Conservation (phyloP, 2,888 invertebrate species). For the Gymnosoma rotundatum region DNA sequence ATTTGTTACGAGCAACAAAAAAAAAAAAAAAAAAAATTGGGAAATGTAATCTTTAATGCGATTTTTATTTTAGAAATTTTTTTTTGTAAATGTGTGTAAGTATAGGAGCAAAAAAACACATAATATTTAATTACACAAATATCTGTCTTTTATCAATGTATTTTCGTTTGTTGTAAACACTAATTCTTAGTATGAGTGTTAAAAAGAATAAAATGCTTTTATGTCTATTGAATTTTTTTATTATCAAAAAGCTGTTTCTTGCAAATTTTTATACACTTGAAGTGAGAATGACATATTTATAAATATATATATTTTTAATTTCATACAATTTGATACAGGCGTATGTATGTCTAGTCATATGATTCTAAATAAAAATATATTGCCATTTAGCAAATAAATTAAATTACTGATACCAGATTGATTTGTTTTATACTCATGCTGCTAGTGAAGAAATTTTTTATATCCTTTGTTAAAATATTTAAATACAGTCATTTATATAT, state of each 20-base stretch:
- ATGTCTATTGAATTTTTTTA: constrained; percentile 18
- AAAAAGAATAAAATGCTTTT: not conserved
- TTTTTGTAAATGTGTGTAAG: constrained; percentile 57
- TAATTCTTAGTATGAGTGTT: constrained; percentile 13
- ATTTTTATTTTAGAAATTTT: constrained; percentile 23
- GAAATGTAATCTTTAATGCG: constrained; percentile 6
- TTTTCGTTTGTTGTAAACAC: constrained; percentile 74
- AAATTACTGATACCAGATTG: not conserved
- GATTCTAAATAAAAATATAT: constrained; percentile 4
- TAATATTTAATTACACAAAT: constrained; percentile 80
- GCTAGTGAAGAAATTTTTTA: not conserved
- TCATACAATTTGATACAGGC: not conserved
- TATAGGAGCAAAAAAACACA: constrained; percentile 62
- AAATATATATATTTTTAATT: not conserved
- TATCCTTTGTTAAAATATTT: too few species aligned
- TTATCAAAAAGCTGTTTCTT: constrained; percentile 40
- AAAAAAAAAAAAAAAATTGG: constrained; percentile 45
- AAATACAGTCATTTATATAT: too few species aligned
- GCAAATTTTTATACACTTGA: too few species aligned
- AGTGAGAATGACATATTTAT: too few species aligned
- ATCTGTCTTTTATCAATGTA: constrained; percentile 77
- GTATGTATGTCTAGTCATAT: too few species aligned
- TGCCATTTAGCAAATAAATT: constrained; percentile 20
- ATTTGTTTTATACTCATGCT: not conserved
- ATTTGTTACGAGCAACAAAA: constrained; percentile 70